Base-by-base conservation (phyloP, 2,888 invertebrate genomes). In the Nomada ferruginata region DNA sequence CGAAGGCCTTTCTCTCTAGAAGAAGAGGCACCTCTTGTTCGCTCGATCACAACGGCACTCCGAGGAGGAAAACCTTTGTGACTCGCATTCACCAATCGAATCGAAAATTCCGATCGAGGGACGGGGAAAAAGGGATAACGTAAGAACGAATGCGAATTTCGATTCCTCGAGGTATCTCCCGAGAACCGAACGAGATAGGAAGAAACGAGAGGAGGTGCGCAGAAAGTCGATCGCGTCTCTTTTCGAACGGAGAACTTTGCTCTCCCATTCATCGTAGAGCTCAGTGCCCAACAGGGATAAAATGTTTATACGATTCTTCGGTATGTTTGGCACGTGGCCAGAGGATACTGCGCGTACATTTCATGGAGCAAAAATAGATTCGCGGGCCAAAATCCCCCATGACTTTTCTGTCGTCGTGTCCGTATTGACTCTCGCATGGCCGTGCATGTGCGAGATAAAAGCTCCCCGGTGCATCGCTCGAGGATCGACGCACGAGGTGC, bases 281-380 rank as follows among this genome's bases (percentile, higher is more conserved):
- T 77, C 72, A 88, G 85, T 80, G 76, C 89, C 90, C 88, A 90
- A 91, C 85, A 88, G 87, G 91, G 91, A 87, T 83, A 88, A 89
- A 92, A 92, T 90, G 92, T 91, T 92, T 92, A 91, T 91, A 84
- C 84, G 79, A 72, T 77, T 85, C 78, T 63, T 73, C 87, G 89
- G 89, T 90, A 91, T 89, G 89, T 76, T 91, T 93, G 93, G 93
- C 92, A 76, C 72, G 55, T 57, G 86, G 91, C 93, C 93, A 93
- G 91, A 89, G 87, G 88, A 93, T 93, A 93, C 93, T 93, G 91
- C 93, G 93, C 92, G 90, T 92, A 91, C 90, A 91, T 91, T 89
- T 92, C 89, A 85, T 71, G 83, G 81, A 88, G 92, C 82, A 91
- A 92, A 36, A 93, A 93, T 93, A 93, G 92, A 92, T 83, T 85